Conservation (phyloP, 64 coral and sea anemone genomes). For the Dendronephthya gigantea region DNA sequence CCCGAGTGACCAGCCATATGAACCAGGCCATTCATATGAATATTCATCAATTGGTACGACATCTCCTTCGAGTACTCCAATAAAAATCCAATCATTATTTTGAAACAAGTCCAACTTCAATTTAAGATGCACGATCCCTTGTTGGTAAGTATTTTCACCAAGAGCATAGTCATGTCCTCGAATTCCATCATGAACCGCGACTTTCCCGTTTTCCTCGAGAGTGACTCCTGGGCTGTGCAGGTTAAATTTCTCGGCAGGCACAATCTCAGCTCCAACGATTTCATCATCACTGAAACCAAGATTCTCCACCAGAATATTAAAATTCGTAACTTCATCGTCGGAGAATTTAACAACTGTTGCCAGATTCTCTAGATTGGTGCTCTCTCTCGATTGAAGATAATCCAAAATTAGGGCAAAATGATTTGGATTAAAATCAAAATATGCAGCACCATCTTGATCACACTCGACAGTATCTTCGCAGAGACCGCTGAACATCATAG, state of each 20-base stretch:
- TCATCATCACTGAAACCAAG: neutral
- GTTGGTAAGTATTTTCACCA: neutral
- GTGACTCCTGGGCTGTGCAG: no score
- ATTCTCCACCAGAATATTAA: neutral
- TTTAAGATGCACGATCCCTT: neutral
- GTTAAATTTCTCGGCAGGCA: no score
- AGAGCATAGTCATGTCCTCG: neutral
- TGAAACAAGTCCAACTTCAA: neutral
- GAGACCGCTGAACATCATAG: no score
- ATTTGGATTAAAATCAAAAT: neutral
- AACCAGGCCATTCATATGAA: neutral
- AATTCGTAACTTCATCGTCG: no score
- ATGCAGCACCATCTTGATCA: neutral
- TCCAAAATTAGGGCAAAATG: neutral
- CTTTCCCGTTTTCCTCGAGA: no score
- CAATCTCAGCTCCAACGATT: slow-evolving; percentile 32
- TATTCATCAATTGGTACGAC: neutral
- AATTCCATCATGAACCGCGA: neutral
- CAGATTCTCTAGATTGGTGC: no score
- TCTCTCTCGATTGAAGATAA: neutral
- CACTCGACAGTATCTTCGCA: neutral
- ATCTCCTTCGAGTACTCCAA: neutral
- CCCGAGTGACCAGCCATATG: neutral
- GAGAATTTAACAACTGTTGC: no score
- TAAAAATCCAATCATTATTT: neutral